Conservation (phyloP, 53 echinoderm and acorn worm species). For the Mesocentrotus franciscanus region DNA sequence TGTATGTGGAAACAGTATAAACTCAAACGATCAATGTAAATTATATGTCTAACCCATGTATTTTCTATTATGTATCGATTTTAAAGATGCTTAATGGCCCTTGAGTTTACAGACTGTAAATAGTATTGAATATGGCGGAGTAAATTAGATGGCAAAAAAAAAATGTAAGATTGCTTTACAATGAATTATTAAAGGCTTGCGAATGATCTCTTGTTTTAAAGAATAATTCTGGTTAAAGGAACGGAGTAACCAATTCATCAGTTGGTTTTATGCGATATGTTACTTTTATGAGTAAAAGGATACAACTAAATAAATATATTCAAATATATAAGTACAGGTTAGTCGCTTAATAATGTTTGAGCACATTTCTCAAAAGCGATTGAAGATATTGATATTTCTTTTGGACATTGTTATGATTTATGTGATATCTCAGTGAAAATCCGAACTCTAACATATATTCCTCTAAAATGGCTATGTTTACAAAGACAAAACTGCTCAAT, state of each 20-base stretch:
- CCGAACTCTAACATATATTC: too few species aligned
- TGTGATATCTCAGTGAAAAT: too few species aligned
- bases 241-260: not conserved
- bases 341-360: too few species aligned
- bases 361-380: too few species aligned
- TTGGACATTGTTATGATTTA: too few species aligned
- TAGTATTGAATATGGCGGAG: not conserved
- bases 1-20: not conserved
- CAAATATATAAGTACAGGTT: too few species aligned
- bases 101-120: conserved; percentile 16
- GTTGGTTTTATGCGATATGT: too few species aligned
- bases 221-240: not conserved
- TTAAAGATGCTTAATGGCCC: not conserved
- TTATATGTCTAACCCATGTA: not conserved
- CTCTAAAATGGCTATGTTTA: too few species aligned
- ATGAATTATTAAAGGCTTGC: too few species aligned
- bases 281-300: too few species aligned
- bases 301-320: too few species aligned
- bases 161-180: not conserved
- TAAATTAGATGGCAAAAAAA: not conserved
- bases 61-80: not conserved
- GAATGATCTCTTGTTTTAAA: not conserved
- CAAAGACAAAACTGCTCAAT: not conserved
- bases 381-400: too few species aligned
- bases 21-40: not conserved